Base-by-base conservation (phyloP, 2,888 invertebrate species). In the Stenodema calcarata region DNA sequence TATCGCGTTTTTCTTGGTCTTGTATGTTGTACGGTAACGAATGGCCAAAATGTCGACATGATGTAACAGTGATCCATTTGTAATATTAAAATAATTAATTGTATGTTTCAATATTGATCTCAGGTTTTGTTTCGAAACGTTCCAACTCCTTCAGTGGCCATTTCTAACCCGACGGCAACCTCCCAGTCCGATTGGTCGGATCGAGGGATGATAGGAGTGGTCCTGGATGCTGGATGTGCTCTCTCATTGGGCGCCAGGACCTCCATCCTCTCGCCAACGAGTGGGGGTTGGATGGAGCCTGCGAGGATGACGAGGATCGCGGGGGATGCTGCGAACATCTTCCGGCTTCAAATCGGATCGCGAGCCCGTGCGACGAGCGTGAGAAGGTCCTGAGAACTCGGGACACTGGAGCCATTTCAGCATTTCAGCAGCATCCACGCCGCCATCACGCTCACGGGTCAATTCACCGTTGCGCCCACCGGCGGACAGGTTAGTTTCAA, bases 371-470 rank as follows among this genome's bases (percentile, higher is more conserved):
- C 62, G 62, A 62, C 0, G 62, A 62, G 62, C 62, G 23, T 18
- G 23, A 18, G 23, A 23, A 23, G 62, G 12, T 6, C 50, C 62
- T 18, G 62, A 62, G 27, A 18, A 6, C n/a, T n/a, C 50, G 80
- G 6, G 47, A 30, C 16, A 23, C 84, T 84, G 84, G 84, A 70
- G 84, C 23, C 84, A 14, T 28, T 44, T 44, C 84, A 84, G 84
- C 54, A 27, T 28, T 54, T 80, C 84, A 44, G 44, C 73, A 41
- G 16, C 27, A 23, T 73, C 14, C 70, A 27, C n/a, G 73, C 84
- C 44, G 84, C 84, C 73, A 84, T 84, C 54, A 84, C 84, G 47
- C 84, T 84, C 47, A 84, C 70, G 47, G 84, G 73, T 30, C 84
- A 73, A 30, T 84, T 84, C 62, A 84, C 84, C 44, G 73, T 84